A percentile compares a stretch with the other conserved stretches of the same genome.
phyloP scores from a whole-genome alignment of 1,140 invertebrate species.

The Lasaia peninsularis region DNA sequence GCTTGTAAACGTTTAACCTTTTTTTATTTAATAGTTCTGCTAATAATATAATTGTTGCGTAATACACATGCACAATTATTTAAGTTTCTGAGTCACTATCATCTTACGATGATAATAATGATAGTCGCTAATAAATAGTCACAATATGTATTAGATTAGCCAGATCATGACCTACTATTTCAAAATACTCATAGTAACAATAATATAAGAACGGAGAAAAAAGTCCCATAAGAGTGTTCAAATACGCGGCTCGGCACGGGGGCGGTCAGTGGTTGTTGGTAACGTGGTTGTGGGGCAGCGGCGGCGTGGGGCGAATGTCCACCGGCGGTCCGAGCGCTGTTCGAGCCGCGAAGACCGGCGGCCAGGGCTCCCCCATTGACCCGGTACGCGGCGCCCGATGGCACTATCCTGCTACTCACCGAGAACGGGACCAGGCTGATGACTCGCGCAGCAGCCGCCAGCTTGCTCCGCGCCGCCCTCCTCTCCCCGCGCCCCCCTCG shows the following conservation, averaged over 20 bases:
- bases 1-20: no score
- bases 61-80: no score
- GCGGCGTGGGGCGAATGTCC: slow-evolving; percentile 63
- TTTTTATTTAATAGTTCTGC: no score
- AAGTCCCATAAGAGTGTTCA: slow-evolving; percentile 59
- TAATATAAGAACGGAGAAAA: background rate
- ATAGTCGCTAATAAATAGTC: no score
- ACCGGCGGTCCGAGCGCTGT: slow-evolving; percentile 59
- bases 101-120: no score
- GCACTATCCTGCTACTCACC: slow-evolving; percentile 74
- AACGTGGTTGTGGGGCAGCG: slow-evolving; percentile 70
- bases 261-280: slow-evolving; percentile 57
- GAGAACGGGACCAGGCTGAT: slow-evolving; percentile 76
- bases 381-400: slow-evolving; percentile 70
- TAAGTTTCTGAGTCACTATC: no score
- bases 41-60: no score
- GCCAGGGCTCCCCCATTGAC: slow-evolving; percentile 57
- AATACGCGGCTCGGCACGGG: slow-evolving; percentile 56
- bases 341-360: slow-evolving; percentile 49
- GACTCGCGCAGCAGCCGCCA: slow-evolving; percentile 70
- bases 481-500: slow-evolving; percentile 70
- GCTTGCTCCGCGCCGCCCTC: slow-evolving; percentile 71
- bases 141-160: no score
- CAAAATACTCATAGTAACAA: no score
- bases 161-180: no score